Percentiles rank a stretch among this genome's conserved stretches.
Conservation (phyloP, 2,888 invertebrate species). For the Phymatocera aterrima region DNA sequence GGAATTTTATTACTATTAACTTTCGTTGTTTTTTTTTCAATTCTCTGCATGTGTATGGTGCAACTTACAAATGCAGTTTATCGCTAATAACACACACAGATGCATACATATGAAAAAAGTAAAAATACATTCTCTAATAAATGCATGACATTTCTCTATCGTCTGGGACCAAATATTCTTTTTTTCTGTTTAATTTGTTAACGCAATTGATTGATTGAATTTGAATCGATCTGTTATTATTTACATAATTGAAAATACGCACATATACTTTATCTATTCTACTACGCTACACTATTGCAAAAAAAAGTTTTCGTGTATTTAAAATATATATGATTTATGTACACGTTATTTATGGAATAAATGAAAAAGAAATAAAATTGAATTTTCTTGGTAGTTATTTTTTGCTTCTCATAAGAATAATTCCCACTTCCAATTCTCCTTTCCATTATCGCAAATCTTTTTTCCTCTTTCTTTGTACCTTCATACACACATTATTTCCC, state of each 20-base stretch:
- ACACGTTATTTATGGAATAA: slow-evolving; percentile 39
- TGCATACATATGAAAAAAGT: neutral
- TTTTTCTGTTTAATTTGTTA: neutral
- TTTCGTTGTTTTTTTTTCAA: neutral
- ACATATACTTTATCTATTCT: neutral
- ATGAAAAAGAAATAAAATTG: neutral
- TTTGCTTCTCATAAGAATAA: slow-evolving; percentile 21
- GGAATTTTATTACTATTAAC: neutral
- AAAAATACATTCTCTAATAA: neutral
- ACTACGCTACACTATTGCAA: slow-evolving; percentile 20
- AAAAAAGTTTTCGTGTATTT: slow-evolving; percentile 6
- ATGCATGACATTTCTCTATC: neutral
- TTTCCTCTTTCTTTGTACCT: neutral
- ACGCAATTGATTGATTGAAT: too few species aligned
- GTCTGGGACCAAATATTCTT: neutral
- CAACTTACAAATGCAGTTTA: neutral
- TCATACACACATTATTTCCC: neutral
- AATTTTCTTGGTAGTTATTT: slow-evolving; percentile 24
- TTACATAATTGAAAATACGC: neutral
- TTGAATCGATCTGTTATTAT: too few species aligned
- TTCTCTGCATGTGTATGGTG: neutral
- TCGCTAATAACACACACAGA: neutral
- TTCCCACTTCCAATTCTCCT: neutral
- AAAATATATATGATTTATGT: slow-evolving; percentile 31
- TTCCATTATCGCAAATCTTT: neutral